Percentiles rank a stretch among this genome's conserved stretches.
Conservation (phyloP, 2,888 invertebrate species). For the Acrocera orbiculus region DNA sequence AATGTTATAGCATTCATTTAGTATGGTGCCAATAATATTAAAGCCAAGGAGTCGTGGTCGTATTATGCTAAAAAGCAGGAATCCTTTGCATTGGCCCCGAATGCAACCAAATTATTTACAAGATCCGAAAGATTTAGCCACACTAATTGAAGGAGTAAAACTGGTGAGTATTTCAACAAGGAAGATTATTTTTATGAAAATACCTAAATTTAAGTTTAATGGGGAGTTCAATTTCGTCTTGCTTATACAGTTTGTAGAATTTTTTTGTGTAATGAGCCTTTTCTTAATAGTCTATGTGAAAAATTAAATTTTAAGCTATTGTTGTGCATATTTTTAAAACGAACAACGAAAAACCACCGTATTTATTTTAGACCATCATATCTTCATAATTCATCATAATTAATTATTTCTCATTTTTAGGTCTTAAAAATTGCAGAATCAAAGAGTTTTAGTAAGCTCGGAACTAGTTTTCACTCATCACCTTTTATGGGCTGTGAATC, state of each 20-base stretch:
- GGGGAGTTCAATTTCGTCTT: too few relatives aligned
- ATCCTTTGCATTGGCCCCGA: slow-evolving; percentile 58
- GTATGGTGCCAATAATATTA: slow-evolving; percentile 54
- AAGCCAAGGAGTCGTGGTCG: slow-evolving; percentile 59
- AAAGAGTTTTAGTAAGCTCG: slow-evolving; percentile 35
- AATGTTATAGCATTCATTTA: slow-evolving; percentile 35
- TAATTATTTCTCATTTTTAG: slow-evolving; percentile 23
- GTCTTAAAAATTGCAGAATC: slow-evolving; percentile 38
- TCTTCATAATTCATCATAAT: background rate
- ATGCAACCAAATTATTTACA: slow-evolving; percentile 71
- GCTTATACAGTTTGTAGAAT: too few relatives aligned
- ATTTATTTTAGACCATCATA: too few relatives aligned
- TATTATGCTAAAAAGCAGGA: slow-evolving; percentile 46
- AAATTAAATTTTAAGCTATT: too few relatives aligned
- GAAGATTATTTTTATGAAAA: too few relatives aligned
- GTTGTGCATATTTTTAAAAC: background rate
- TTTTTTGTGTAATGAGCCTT: too few relatives aligned
- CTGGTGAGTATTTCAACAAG: slow-evolving; percentile 43
- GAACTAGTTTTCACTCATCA: slow-evolving; percentile 35
- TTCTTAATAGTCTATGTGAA: too few relatives aligned
- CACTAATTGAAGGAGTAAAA: slow-evolving; percentile 56
- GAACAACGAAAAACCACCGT: too few relatives aligned
- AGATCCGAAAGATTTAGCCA: slow-evolving; percentile 49
- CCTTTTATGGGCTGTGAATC: slow-evolving; percentile 52
- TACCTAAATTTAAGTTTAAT: too few relatives aligned